Evolutionary conservation across 2,888 invertebrate species (phyloP), one percentile per base, ranked within the genome.

Genomic region (Melanophora roralis): DNA sequence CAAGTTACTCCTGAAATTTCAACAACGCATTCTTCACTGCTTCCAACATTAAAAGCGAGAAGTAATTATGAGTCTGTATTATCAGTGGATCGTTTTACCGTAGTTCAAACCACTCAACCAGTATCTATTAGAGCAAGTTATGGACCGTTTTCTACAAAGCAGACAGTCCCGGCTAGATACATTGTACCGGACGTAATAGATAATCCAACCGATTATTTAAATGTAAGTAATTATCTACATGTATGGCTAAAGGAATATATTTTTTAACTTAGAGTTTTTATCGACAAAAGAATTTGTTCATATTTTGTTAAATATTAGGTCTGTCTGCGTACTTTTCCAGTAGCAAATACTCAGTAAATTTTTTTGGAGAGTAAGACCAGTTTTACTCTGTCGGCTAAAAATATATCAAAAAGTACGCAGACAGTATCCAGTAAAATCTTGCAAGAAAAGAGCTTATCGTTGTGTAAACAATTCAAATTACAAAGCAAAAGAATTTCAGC

Each of bases 121-220:
- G 96, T 96, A 36, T 96, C 97, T 23, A 95, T 98, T 47, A 92
- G 97, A 78, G 97, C 97, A 59, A 96, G 95, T 45, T 97, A 97
- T 88, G 98, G 98, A 4, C 98, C 98, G 7, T 98, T 98, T 91
- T 96, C 96, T 84, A 97, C 97, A 68, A 97, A 97, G 88, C 97
- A 98, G 90, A 97, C 97, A 0, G 97, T 98, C 43, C 97, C 97
- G 43, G 96, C 97, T 1, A 92, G 90, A 57, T 96, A 96, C 88
- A 94, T 97, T 78, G 96, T 97, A 60, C 96, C 96, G 6, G 96
- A 97, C 89, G 94, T 95, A 0, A 90, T 95, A 79, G 95, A 95
- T 85, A 92, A 93, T 34, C 87, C 87, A 82, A 86, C 87, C 53
- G 89, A 89, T 75, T 88, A 88, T 79, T 83, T 88, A 62, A 89